Base-by-base conservation (phyloP, 2,797 vertebrate genomes). In the Odontamblyopus rebecca region DNA sequence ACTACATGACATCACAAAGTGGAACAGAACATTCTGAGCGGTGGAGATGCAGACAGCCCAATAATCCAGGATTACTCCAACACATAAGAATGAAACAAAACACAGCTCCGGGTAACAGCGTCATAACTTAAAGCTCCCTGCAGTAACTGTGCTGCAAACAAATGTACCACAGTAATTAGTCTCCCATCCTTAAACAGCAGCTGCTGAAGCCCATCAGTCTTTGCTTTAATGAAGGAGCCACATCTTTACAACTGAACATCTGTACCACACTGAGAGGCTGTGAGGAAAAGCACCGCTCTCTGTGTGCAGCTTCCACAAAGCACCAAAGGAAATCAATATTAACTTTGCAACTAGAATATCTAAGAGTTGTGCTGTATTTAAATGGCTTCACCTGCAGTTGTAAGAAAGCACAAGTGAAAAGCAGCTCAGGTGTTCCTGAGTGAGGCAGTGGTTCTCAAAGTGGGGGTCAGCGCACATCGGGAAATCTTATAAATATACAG, bases 231-330 rank as follows among this genome's bases (percentile, higher is more conserved):
- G 5, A 32, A 16, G 11, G 35, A 63, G 35, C 9, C 15, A 30
- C 6, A 3, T n/a, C 35, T 6, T 44, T 23, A 41, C 35, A 11
- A 44, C 35, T 26, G 44, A 26, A 65, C 15, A 27, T 8, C 15
- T 27, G 41, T 50, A 27, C 59, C 48, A 57, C n/a, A 60, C 61
- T 53, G n/a, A 68, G 23, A 51, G 19, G 48, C 26, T 56, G n/a
- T 30, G 18, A 12, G 23, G n/a, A 71, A 74, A 76, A 61, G 44
- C 67, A 67, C 60, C 73, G 41, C 63, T 68, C n/a, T 70, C 54
- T 64, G 71, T 1, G 12, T 65, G 63, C 26, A 15, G 27, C 26
- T 15, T 27, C 23, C 41, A 29, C 7, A 29, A 7, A 65, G 26
- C 19, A 26, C 26, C 41, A 27, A n/a, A 26, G 38, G 16, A 64